phyloP scores from a whole-genome alignment of 1,140 invertebrate species.

The Euura lappo region DNA sequence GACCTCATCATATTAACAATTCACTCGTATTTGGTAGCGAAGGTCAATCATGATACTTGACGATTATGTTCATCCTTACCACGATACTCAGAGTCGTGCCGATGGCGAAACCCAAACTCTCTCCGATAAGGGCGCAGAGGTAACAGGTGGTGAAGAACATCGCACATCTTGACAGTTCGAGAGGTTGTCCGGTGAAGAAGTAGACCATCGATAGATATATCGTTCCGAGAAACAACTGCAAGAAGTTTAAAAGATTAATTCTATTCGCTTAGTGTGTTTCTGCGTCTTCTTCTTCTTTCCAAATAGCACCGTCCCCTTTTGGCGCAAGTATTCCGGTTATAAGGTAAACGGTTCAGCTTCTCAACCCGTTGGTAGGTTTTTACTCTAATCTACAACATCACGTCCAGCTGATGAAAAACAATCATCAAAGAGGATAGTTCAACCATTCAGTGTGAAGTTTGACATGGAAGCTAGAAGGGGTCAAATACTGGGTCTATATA shows the following conservation, averaged over 20 bases:
- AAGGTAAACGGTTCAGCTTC: too few species aligned
- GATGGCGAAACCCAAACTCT: conserved; percentile 76
- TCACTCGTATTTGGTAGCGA: neutral
- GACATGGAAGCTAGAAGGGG: neutral
- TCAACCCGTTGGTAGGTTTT: too few species aligned
- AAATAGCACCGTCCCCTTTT: too few species aligned
- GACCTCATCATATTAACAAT: neutral
- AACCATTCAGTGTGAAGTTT: neutral
- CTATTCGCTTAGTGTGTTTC: too few species aligned
- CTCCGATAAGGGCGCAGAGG: conserved; percentile 74
- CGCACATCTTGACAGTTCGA: conserved; percentile 75
- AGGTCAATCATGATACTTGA: conserved; percentile 7
- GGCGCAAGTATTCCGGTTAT: too few species aligned
- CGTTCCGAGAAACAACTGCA: conserved; percentile 74
- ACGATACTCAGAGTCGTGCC: conserved; percentile 74
- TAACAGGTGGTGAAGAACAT: conserved; percentile 74
- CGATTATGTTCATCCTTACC: conserved; percentile 61
- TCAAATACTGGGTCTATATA: too few species aligned
- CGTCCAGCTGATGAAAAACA: too few species aligned
- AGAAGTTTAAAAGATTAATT: conserved; percentile 23
- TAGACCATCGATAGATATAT: conserved; percentile 86
- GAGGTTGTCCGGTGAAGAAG: conserved; percentile 83
- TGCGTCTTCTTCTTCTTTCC: too few species aligned
- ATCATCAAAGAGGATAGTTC: neutral
- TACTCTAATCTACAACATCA: too few species aligned